These are phyloP conservation scores for Homarus americanus DNA, from an alignment of 1,140 invertebrate genomes.

Conservation along the genomic window DNA sequence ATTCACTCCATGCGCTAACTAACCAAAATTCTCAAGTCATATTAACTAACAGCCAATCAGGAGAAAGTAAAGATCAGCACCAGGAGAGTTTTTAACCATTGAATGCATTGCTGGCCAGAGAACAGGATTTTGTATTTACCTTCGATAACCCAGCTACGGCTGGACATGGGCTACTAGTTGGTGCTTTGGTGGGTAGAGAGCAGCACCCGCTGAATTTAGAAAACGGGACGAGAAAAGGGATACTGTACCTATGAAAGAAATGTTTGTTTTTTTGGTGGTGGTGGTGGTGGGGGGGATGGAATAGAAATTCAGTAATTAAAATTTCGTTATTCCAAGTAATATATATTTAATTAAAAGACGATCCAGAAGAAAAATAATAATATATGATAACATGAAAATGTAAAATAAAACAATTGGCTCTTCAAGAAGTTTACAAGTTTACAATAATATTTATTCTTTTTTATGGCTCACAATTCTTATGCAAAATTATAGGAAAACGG, in stretches of 20 bases:
- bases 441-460: no score
- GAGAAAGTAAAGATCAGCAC: not conserved
- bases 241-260: not conserved
- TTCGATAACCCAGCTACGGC: not conserved
- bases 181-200: not conserved
- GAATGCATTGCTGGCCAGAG: not conserved
- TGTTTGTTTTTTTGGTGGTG: no score
- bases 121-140: constrained; percentile 23
- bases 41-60: not conserved
- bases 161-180: not conserved
- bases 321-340: no score
- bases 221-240: not conserved
- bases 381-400: not conserved
- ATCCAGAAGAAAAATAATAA: no score
- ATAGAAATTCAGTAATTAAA: no score
- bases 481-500: not conserved
- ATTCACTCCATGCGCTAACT: not conserved
- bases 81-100: not conserved
- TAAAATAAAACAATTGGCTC: not conserved
- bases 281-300: no score
- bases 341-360: no score
- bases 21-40: not conserved
- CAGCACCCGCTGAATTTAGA: not conserved
- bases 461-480: not conserved
- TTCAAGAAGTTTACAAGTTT: no score